Conservation (phyloP, 2,113 vertebrate genomes). For the Cercopithecus mona region DNA sequence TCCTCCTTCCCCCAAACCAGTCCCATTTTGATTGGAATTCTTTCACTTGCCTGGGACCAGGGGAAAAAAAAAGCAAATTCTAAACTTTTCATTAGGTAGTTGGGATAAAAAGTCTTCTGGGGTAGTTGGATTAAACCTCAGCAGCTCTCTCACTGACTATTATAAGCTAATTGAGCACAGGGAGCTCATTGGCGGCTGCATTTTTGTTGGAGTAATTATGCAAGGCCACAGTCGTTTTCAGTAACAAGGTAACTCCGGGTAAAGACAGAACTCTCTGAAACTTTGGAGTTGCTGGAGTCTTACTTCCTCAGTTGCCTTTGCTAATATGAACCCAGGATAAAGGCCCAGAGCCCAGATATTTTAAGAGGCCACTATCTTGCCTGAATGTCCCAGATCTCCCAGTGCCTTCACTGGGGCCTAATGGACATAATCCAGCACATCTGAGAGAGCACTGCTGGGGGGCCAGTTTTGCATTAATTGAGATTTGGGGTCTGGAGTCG, state of each 20-base stretch:
- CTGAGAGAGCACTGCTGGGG: neutral
- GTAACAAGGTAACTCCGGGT: slow-evolving; percentile 73
- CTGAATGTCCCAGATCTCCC: neutral
- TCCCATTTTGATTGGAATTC: slow-evolving; percentile 50
- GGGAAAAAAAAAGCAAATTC: neutral
- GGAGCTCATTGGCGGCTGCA: slow-evolving; percentile 62
- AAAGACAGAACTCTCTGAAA: slow-evolving; percentile 27
- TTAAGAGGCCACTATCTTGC: neutral
- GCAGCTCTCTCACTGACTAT: slow-evolving; percentile 50
- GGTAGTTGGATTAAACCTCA: slow-evolving; percentile 53
- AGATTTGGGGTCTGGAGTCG: neutral
- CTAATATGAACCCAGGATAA: neutral
- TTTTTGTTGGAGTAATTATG: slow-evolving; percentile 70
- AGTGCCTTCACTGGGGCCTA: neutral
- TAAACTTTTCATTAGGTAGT: slow-evolving; percentile 76
- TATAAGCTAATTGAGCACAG: slow-evolving; percentile 73
- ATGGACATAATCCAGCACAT: neutral
- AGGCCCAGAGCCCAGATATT: neutral
- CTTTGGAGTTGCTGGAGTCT: slow-evolving; percentile 13
- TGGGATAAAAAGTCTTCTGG: slow-evolving; percentile 75
- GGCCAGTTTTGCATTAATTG: neutral
- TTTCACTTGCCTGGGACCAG: slow-evolving; percentile 57
- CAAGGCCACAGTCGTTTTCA: slow-evolving; percentile 55
- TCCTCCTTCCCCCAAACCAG: neutral
- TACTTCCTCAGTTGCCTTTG: slow-evolving; percentile 25